Evolutionary conservation across 2,888 invertebrate genomes (phyloP), one percentile per base, ranked within the genome.

Genomic region (Chalcis sispes): DNA sequence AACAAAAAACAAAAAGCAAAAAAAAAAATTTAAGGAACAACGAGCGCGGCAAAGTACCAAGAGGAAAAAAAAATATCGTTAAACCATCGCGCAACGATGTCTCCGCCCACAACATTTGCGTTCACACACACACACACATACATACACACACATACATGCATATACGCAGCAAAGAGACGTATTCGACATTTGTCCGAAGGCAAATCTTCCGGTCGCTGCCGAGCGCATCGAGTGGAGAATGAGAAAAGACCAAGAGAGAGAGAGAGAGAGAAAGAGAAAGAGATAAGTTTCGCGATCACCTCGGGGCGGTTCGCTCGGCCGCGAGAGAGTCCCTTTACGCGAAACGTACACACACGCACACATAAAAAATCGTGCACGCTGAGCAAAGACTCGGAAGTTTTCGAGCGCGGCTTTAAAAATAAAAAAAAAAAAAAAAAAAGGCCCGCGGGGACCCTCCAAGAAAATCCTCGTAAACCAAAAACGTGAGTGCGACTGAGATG

Each of bases 141-240:
- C n/a, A n/a, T n/a, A n/a, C n/a, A n/a, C n/a, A n/a, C n/a, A n/a
- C n/a, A n/a, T n/a, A n/a, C n/a, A n/a, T n/a, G n/a, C n/a, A n/a
- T n/a, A n/a, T n/a, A 25, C 84, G 83, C 85, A 36, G 10, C 5
- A 36, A 36, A 36, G 36, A 86, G 84, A 86, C 85, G 85, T 84
- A 83, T 85, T 80, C 79, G 82, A 83, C 82, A 84, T 82, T 79
- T 80, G 84, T 84, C 75, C 59, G 82, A 81, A 80, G 81, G 83
- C 56, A 50, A 52, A 72, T 61, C 46, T 25, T 59, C n/a, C n/a
- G n/a, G n/a, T n/a, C n/a, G n/a, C n/a, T n/a, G n/a, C n/a, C 10
- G 20, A 18, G 54, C 25, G 77, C 32, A 27, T 23, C 48, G 79
- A 75, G 76, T 61, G 76, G 62, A 29, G 27, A 36, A 58, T 32